phyloP scores from a whole-genome alignment of 2,888 invertebrate species.

The Latheticus oryzae region DNA sequence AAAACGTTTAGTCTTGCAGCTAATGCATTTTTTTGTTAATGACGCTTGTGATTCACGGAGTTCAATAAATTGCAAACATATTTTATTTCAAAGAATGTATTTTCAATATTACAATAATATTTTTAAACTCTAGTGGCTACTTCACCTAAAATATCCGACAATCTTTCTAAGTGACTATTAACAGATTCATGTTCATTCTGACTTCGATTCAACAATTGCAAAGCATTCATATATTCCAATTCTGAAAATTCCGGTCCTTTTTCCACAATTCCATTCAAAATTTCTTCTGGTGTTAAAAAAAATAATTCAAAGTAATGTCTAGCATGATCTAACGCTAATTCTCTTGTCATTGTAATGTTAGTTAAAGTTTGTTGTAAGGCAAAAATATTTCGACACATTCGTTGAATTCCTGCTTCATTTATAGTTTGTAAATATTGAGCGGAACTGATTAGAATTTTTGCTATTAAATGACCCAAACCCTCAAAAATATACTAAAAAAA shows the following conservation, averaged over 20 bases:
- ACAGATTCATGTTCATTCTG: constrained; percentile 69
- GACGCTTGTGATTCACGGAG: too few relatives aligned
- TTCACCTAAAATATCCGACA: constrained; percentile 87
- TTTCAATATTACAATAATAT: too few relatives aligned
- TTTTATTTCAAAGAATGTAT: too few relatives aligned
- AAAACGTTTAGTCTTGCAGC: too few relatives aligned
- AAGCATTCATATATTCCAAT: constrained; percentile 87
- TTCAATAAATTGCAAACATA: too few relatives aligned
- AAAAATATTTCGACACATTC: constrained; percentile 87
- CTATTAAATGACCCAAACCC: constrained; percentile 84
- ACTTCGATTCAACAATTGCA: constrained; percentile 80
- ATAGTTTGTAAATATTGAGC: constrained; percentile 83
- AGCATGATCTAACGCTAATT: constrained; percentile 89
- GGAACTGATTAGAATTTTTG: constrained; percentile 83
- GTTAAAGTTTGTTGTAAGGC: constrained; percentile 88
- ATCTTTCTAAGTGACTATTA: constrained; percentile 78
- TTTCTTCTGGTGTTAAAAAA: constrained; percentile 78
- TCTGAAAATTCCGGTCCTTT: constrained; percentile 90
- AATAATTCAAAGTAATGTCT: constrained; percentile 90
- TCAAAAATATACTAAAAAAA: constrained; percentile 85
- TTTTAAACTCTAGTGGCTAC: constrained; percentile 85
- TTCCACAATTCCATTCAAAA: constrained; percentile 74
- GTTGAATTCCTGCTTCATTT: constrained; percentile 84
- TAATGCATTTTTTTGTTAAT: too few relatives aligned
- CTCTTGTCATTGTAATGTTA: constrained; percentile 83